These are phyloP conservation scores for Eurystomus gularis DNA, from an alignment of 2,113 vertebrate genomes.

Conservation along the genomic window DNA sequence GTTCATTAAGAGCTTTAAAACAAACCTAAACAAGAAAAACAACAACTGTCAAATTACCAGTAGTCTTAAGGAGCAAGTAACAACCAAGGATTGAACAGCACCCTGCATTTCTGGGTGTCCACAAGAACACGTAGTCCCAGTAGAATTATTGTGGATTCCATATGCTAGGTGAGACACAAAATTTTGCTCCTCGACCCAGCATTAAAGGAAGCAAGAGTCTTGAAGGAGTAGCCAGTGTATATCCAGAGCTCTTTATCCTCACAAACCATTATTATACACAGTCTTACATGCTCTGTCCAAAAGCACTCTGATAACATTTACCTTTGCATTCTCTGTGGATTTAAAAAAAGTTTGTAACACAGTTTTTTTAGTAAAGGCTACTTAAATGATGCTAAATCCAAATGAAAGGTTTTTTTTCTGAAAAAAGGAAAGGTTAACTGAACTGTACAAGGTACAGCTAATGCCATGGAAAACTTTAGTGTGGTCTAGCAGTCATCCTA, in stretches of 20 bases:
- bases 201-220: not conserved
- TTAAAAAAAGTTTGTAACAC: not conserved
- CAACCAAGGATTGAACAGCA: not conserved
- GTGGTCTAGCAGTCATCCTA: not conserved
- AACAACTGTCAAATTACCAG: not conserved
- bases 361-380: not conserved
- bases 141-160: not conserved
- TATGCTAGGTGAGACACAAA: not conserved
- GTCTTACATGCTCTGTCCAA: not conserved
- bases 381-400: conserved; percentile 1
- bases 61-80: not conserved
- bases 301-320: conserved; percentile 1
- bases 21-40: too few relatives aligned
- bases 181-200: not conserved
- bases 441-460: conserved; percentile 1
- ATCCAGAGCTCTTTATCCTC: not conserved
- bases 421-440: conserved; percentile 40
- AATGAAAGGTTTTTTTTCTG: not conserved
- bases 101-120: not conserved
- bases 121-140: not conserved
- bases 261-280: not conserved
- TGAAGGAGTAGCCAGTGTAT: not conserved
- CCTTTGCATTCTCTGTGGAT: not conserved
- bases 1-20: not conserved
- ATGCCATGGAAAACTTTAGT: not conserved